Percentiles rank a stretch among this genome's conserved stretches.
Conservation (phyloP, 2,888 invertebrate species). For the Acleris literana region DNA sequence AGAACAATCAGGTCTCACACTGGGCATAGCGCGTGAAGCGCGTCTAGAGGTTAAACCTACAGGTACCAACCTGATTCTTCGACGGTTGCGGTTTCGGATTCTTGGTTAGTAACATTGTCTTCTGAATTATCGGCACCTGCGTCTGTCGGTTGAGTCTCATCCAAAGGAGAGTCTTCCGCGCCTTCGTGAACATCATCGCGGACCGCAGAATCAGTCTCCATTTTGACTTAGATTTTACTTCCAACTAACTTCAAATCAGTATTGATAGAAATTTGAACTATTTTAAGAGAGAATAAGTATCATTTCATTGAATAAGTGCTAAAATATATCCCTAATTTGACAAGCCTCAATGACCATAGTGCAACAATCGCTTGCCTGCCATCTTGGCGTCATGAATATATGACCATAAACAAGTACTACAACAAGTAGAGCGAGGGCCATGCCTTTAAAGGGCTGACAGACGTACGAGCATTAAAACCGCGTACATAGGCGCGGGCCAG, state of each 20-base stretch:
- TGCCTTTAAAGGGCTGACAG: too few species aligned
- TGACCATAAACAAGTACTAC: neutral
- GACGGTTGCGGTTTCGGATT: conserved; percentile 56
- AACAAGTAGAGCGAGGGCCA: too few species aligned
- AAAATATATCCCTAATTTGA: conserved; percentile 57
- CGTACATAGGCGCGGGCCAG: too few species aligned
- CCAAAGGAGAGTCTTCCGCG: conserved; percentile 77
- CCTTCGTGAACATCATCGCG: conserved; percentile 73
- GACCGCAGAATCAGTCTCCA: conserved; percentile 75
- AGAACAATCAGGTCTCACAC: neutral
- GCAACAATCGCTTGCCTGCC: conserved; percentile 43
- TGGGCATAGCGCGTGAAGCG: neutral
- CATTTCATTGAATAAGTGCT: conserved; percentile 55
- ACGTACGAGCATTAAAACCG: too few species aligned
- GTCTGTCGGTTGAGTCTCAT: conserved; percentile 66
- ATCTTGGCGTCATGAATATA: conserved; percentile 29
- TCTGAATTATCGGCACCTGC: conserved; percentile 64
- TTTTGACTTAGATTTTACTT: conserved; percentile 46
- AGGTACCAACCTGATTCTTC: conserved; percentile 61
- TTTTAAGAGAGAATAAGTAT: conserved; percentile 46
- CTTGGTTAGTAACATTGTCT: conserved; percentile 65
- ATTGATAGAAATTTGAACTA: conserved; percentile 59
- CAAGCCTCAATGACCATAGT: conserved; percentile 53
- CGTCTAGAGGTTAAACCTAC: conserved; percentile 32
- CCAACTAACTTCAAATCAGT: conserved; percentile 45